Percentiles rank a stretch among this genome's conserved stretches.
phyloP scores from a whole-genome alignment of 2,113 vertebrate species.

The Macquaria australasica region DNA sequence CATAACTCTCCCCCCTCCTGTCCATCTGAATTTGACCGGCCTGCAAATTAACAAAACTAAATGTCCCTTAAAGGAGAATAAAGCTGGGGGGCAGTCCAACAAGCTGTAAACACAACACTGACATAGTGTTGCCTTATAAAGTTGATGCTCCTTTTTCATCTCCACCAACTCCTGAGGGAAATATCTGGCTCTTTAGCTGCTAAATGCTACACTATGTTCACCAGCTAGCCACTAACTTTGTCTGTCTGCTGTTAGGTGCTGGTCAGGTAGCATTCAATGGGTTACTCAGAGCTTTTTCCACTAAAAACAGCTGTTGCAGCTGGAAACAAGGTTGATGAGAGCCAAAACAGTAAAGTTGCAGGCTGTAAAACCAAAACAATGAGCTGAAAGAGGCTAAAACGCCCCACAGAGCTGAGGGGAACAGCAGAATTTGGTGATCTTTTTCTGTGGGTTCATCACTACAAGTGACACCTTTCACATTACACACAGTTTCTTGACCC shows the following conservation, averaged over 20 bases:
- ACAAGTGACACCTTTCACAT: not conserved
- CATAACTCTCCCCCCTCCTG: not conserved
- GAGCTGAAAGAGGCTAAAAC: not conserved
- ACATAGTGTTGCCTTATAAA: not conserved
- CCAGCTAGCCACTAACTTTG: not conserved
- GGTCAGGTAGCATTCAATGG: not conserved
- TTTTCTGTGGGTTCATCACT: not conserved
- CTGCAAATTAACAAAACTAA: not conserved
- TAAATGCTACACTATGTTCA: not conserved
- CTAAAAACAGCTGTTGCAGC: not conserved
- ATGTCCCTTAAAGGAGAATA: not conserved
- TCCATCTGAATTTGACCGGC: not conserved
- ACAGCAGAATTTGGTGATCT: not conserved
- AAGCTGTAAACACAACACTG: not conserved
- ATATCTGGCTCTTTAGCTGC: not conserved
- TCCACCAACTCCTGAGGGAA: not conserved
- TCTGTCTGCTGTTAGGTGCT: not conserved
- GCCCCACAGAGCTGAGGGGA: not conserved
- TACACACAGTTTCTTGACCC: not conserved
- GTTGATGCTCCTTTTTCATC: not conserved
- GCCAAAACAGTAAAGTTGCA: not conserved
- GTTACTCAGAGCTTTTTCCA: not conserved
- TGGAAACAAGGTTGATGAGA: not conserved
- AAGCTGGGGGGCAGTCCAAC: not conserved
- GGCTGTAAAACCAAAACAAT: not conserved